A percentile compares a stretch with the other conserved stretches of the same genome.
phyloP scores from a whole-genome alignment of 2,888 invertebrate genomes.

The Heliconius ethilla region DNA sequence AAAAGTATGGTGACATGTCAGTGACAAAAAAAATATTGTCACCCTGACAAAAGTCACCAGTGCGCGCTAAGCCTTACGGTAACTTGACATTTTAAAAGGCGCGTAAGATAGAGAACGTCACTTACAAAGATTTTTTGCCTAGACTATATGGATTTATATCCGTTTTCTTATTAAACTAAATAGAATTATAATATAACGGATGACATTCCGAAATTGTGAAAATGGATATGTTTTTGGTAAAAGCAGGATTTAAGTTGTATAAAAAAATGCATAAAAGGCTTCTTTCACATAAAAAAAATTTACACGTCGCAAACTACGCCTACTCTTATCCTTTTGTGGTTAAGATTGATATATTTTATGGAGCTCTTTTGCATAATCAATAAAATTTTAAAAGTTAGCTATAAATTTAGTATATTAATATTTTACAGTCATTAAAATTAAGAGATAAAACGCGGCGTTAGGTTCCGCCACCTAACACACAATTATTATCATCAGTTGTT shows the following conservation, averaged over 20 bases:
- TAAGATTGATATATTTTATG: background rate
- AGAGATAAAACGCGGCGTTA: too few relatives aligned
- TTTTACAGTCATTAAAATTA: too few relatives aligned
- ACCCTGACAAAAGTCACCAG: too few relatives aligned
- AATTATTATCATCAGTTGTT: too few relatives aligned
- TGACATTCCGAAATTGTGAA: background rate
- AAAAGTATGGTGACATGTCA: too few relatives aligned
- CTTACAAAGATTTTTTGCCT: too few relatives aligned
- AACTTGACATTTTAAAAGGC: too few relatives aligned
- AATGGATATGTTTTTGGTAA: background rate
- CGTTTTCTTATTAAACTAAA: background rate
- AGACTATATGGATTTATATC: too few relatives aligned
- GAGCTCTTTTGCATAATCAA: slow-evolving; percentile 4
- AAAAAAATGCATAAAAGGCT: background rate
- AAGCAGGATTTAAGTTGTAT: background rate
- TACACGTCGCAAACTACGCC: background rate
- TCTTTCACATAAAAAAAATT: slow-evolving; percentile 3
- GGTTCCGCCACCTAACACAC: too few relatives aligned
- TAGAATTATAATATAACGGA: background rate
- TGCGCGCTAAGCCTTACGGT: too few relatives aligned
- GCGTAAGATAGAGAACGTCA: too few relatives aligned
- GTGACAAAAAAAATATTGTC: too few relatives aligned
- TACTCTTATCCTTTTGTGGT: slow-evolving; percentile 11
- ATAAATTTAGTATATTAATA: background rate
- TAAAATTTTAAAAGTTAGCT: background rate